Conservation (phyloP, 1,140 invertebrate species). For the Polyergus mexicanus region DNA sequence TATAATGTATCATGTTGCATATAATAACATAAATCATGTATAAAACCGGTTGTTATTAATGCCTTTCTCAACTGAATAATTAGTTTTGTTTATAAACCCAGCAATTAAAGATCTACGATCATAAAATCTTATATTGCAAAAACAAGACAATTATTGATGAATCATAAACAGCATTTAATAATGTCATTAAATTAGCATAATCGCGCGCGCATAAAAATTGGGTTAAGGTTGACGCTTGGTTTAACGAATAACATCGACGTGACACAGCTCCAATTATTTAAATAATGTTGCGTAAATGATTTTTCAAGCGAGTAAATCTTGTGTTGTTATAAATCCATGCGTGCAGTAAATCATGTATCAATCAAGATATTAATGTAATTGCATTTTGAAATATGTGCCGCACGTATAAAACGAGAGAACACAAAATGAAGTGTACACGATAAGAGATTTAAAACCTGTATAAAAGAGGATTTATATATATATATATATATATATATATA, state of each 20-base stretch:
- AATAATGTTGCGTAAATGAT: neutral
- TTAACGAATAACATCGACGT: neutral
- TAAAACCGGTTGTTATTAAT: neutral
- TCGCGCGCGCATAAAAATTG: slow-evolving; percentile 5
- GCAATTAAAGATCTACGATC: neutral
- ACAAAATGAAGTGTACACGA: neutral
- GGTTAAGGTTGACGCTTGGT: slow-evolving; percentile 31
- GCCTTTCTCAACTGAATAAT: neutral
- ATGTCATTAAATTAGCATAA: slow-evolving; percentile 1
- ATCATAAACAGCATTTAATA: neutral
- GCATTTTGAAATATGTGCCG: neutral
- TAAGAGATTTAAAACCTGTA: neutral
- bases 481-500: no score
- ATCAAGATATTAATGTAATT: neutral
- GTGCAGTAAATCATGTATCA: slow-evolving; percentile 32
- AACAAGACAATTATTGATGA: neutral
- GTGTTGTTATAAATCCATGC: neutral
- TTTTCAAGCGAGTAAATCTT: neutral
- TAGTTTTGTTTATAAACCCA: neutral
- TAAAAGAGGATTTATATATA: neutral
- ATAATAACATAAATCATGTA: neutral
- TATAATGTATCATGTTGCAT: neutral
- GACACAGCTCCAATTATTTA: slow-evolving; percentile 26
- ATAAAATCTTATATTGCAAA: neutral
- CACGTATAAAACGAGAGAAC: neutral